Evolutionary conservation across 2,888 invertebrate species (phyloP).

Genomic region (Spodoptera exigua): DNA sequence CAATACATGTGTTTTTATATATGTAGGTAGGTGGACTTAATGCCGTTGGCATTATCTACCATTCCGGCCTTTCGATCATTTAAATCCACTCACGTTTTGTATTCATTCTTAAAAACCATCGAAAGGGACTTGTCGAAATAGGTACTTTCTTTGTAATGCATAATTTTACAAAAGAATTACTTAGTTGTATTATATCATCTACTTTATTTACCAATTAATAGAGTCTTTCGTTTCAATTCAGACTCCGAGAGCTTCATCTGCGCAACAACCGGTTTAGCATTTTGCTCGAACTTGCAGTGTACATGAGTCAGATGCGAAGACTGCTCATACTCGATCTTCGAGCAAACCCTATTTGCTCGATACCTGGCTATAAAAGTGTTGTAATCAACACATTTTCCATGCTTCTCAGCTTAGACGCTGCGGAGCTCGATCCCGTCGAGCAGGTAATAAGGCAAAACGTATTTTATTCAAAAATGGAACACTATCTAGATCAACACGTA

Average conservation of each 20-base stretch:
- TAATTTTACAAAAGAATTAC: no score
- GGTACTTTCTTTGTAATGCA: no score
- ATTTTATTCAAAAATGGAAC: not conserved
- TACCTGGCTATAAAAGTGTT: slow-evolving; percentile 77
- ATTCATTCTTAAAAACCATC: no score
- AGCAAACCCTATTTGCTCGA: slow-evolving; percentile 78
- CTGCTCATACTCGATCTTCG: slow-evolving; percentile 77
- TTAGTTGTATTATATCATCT: no score
- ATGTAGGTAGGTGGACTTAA: no score
- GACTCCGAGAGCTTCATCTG: slow-evolving; percentile 77
- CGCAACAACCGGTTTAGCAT: slow-evolving; percentile 77
- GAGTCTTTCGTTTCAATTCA: slow-evolving; percentile 39
- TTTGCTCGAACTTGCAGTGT: slow-evolving; percentile 80
- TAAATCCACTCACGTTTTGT: no score
- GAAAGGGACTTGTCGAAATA: no score
- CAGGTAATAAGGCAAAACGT: slow-evolving; percentile 64
- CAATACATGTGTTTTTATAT: no score
- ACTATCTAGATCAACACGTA: no score
- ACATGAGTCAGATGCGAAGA: slow-evolving; percentile 77
- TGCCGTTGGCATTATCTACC: no score
- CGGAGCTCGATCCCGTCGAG: slow-evolving; percentile 73
- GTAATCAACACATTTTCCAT: slow-evolving; percentile 77
- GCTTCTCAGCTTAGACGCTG: slow-evolving; percentile 74
- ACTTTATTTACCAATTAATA: no score
- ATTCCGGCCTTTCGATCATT: no score